Base-by-base conservation (phyloP, 2,113 vertebrate genomes). In the Cavia aperea region DNA sequence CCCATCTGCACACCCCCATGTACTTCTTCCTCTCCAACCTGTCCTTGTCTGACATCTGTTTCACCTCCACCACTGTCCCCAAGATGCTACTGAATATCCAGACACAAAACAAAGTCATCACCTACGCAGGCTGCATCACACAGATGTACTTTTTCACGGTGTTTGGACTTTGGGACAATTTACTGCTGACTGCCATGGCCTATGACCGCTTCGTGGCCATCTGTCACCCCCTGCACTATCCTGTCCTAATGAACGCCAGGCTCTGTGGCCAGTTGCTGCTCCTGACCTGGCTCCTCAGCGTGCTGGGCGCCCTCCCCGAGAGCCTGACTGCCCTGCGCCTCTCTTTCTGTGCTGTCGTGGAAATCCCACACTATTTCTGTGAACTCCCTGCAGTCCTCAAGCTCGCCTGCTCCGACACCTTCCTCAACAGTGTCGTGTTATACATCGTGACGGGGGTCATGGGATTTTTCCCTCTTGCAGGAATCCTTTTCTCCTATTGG, bases 361-460 rank as follows among this genome's bases (percentile, higher is more conserved):
- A 93, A 84, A 91, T 95, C 2, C 88, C 87, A 23, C 92, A 94
- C 86, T 96, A 93, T 63, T 95, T 95, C 46, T 95, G 88, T 60
- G 95, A 95, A 24, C 70, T 95, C 19, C 89, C 93, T 15, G 85
- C 81, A 15, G 4, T 96, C 8, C 85, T 96, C 46, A 86, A 92
- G 60, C 65, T 95, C 3, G 46, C 95, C 65, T 94, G 93, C 46
- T 94, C 94, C 15, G 62, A 93, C 4, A 79, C 56, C 6, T 63
- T 95, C 88, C 62, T 89, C 66, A 96, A 33, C 10, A 95, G 92
- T 4, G 12, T 90, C 0, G 1, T 96, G 31, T n/a, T 92, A 9
- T 89, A 93, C 62, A 36, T 68, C 29, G 91, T 85, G 36, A 95
- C 94, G 15, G 88, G 94, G 0, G 1, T 88, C 2, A 63, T 94